A percentile compares a stretch with the other conserved stretches of the same genome.
Evolutionary conservation across 92 coral and sea anemone genomes (phyloP).

Genomic region (Nematostella vectensis): DNA sequence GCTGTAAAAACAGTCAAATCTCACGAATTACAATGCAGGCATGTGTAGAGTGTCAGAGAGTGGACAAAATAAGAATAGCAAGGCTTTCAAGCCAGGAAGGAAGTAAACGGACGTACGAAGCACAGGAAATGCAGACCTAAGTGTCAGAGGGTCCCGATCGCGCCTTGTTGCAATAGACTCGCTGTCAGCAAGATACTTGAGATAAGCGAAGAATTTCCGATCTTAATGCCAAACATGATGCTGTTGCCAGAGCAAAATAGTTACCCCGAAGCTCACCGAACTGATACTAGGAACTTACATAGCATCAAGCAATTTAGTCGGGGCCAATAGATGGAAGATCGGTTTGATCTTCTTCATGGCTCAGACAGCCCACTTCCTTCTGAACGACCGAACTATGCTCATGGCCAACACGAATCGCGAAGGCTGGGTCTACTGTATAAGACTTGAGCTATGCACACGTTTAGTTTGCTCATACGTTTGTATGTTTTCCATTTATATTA

Average conservation of each 20-base stretch:
- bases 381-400: too few species aligned
- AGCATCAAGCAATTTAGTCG: too few species aligned
- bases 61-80: conserved; percentile 1
- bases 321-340: too few species aligned
- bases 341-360: too few species aligned
- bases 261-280: too few species aligned
- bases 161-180: conserved; percentile 36
- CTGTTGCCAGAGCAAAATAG: conserved; percentile 25
- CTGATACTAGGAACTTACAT: too few species aligned
- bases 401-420: too few species aligned
- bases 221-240: conserved; percentile 52
- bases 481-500: neutral
- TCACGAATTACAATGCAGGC: conserved; percentile 6
- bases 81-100: conserved; percentile 47
- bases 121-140: conserved; percentile 47
- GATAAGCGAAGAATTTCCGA: conserved; percentile 75
- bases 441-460: too few species aligned
- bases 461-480: too few species aligned
- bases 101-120: conserved; percentile 29
- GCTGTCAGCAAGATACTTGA: conserved; percentile 76
- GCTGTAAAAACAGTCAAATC: conserved; percentile 39
- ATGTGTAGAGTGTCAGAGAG: conserved; percentile 11
- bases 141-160: conserved; percentile 5
- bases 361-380: too few species aligned
- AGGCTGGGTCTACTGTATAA: too few species aligned